Percentiles rank a stretch among this genome's conserved stretches.
Conservation (phyloP, 2,113 vertebrate species). For the Tamias sibiricus region DNA sequence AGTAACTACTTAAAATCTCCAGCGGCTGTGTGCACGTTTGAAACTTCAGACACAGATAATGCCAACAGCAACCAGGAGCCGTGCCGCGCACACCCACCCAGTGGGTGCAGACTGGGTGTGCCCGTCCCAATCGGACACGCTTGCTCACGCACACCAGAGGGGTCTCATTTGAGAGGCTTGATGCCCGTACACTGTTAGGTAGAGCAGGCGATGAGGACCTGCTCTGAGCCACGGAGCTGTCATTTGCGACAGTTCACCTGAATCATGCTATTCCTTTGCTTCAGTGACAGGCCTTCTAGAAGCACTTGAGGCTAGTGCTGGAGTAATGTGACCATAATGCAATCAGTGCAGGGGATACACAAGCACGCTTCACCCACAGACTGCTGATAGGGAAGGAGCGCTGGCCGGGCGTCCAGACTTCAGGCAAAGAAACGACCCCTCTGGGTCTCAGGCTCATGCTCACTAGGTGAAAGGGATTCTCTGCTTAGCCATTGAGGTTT, state of each 20-base stretch:
- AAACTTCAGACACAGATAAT: neutral
- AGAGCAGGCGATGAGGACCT: neutral
- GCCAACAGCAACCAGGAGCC: accelerated
- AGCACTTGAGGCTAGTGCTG: neutral
- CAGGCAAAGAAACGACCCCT: neutral
- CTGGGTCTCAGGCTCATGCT: neutral
- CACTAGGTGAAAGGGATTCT: neutral
- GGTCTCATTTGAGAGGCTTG: neutral
- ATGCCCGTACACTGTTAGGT: accelerated
- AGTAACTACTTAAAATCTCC: neutral
- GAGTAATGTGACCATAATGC: neutral
- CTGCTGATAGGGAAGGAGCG: neutral
- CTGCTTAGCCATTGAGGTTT: neutral
- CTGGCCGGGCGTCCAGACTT: neutral
- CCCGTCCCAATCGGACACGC: no score
- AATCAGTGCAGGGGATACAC: accelerated
- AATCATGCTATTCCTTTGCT: neutral
- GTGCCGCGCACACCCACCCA: no score
- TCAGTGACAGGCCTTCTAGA: neutral
- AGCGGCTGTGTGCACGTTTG: neutral
- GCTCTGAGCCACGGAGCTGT: neutral
- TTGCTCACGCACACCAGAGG: neutral
- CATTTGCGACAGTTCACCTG: neutral
- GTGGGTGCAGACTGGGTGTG: no score
- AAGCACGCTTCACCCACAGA: neutral